Percentiles rank a stretch among this genome's conserved stretches.
Evolutionary conservation across 2,113 vertebrate species (phyloP).

Genomic region (Redunca redunca): DNA sequence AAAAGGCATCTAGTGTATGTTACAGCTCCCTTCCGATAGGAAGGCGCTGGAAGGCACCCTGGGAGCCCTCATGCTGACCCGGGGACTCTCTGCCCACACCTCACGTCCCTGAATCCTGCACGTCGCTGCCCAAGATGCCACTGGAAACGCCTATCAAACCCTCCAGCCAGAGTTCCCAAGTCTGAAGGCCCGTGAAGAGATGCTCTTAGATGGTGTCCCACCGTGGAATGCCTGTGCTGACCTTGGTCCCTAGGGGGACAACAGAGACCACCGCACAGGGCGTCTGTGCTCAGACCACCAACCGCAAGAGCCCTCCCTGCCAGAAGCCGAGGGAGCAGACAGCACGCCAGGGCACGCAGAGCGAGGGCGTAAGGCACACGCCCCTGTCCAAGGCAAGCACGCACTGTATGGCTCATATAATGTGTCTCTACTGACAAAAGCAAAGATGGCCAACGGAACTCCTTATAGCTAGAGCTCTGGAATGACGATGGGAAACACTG

Average conservation of each 20-base stretch:
- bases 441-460: rapidly evolving
- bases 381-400: rapidly evolving
- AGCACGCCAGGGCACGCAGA: neutral
- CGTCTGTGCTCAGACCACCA: neutral
- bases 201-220: too few relatives aligned
- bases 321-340: neutral
- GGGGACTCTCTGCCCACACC: rapidly evolving
- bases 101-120: neutral
- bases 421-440: neutral
- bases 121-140: neutral
- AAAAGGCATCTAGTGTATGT: neutral
- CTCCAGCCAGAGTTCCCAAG: neutral
- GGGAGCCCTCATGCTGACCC: rapidly evolving
- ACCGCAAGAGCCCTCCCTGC: neutral
- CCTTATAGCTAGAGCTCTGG: neutral
- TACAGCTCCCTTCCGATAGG: rapidly evolving
- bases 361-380: neutral
- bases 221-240: rapidly evolving
- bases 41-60: neutral
- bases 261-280: rapidly evolving
- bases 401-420: rapidly evolving
- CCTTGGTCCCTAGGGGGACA: neutral
- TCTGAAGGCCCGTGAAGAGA: neutral
- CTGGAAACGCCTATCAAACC: rapidly evolving
- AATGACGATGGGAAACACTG: neutral